A percentile compares a stretch with the other conserved stretches of the same genome.
Evolutionary conservation across 1,140 invertebrate genomes (phyloP).

Genomic region (Cyrtorhinus lividipennis): DNA sequence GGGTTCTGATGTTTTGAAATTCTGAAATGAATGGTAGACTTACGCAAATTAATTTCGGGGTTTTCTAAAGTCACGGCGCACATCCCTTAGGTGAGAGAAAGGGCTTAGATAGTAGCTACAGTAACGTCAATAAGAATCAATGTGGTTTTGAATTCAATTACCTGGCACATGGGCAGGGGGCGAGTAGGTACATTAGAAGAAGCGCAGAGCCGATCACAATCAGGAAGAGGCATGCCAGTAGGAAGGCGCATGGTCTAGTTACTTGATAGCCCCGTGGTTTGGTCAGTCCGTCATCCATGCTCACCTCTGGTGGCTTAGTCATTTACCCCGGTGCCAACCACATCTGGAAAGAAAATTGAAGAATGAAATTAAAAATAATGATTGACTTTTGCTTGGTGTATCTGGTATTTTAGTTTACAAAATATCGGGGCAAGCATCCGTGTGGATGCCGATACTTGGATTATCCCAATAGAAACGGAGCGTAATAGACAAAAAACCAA

Average conservation of each 20-base stretch:
- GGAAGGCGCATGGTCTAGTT: constrained; percentile 10
- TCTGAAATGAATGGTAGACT: too few species aligned
- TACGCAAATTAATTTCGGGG: too few species aligned
- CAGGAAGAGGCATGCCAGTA: constrained; percentile 10
- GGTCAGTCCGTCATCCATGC: constrained; percentile 12
- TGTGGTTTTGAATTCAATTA: too few species aligned
- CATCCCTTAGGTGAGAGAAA: too few species aligned
- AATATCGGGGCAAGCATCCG: background rate
- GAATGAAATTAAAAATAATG: background rate
- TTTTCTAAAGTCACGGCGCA: too few species aligned
- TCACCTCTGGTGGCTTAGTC: constrained; percentile 5
- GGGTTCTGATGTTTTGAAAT: too few species aligned
- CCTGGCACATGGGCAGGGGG: constrained; percentile 10
- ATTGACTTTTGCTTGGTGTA: background rate
- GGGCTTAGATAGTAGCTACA: too few species aligned
- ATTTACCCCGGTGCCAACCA: constrained; percentile 12
- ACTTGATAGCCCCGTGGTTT: constrained; percentile 4
- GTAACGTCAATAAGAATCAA: too few species aligned
- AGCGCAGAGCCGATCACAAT: background rate
- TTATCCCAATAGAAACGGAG: background rate
- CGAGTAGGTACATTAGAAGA: constrained; percentile 11
- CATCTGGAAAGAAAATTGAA: constrained; percentile 1
- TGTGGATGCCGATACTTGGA: background rate
- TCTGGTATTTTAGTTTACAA: background rate
- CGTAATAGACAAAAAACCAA: too few species aligned